Evolutionary conservation across 2,888 invertebrate genomes (phyloP).

Genomic region (Stratiomys singularior): DNA sequence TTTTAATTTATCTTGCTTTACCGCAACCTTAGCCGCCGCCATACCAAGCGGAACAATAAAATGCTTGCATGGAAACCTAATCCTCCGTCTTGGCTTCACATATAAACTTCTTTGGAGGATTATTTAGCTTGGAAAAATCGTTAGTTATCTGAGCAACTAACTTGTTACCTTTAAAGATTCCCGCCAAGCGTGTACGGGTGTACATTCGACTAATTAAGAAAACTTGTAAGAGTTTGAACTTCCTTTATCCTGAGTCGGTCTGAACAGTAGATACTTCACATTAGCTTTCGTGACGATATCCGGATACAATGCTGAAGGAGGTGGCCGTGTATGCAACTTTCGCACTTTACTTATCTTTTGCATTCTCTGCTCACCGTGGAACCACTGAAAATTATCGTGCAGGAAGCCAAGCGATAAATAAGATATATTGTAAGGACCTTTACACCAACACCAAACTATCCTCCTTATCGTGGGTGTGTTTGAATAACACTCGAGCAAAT

Average conservation of each 20-base stretch:
- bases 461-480: neutral
- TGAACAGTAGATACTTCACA: neutral
- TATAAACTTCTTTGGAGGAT: neutral
- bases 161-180: neutral
- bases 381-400: slow-evolving; percentile 21
- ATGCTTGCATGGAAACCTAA: neutral
- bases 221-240: slow-evolving; percentile 32
- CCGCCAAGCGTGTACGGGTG: neutral
- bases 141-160: neutral
- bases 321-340: neutral
- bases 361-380: neutral
- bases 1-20: slow-evolving; percentile 23
- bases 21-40: neutral
- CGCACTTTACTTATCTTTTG: neutral
- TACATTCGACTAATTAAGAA: slow-evolving; percentile 27
- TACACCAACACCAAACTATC: neutral
- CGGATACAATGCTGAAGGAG: slow-evolving; percentile 10
- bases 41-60: neutral
- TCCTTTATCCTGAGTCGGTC: neutral
- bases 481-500: neutral
- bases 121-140: slow-evolving; percentile 5
- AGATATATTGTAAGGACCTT: slow-evolving; percentile 7
- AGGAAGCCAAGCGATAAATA: slow-evolving; percentile 25
- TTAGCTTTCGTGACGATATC: neutral
- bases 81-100: neutral